Evolutionary conservation across 1,140 invertebrate genomes (phyloP).

Genomic region (Anastrepha ludens): DNA sequence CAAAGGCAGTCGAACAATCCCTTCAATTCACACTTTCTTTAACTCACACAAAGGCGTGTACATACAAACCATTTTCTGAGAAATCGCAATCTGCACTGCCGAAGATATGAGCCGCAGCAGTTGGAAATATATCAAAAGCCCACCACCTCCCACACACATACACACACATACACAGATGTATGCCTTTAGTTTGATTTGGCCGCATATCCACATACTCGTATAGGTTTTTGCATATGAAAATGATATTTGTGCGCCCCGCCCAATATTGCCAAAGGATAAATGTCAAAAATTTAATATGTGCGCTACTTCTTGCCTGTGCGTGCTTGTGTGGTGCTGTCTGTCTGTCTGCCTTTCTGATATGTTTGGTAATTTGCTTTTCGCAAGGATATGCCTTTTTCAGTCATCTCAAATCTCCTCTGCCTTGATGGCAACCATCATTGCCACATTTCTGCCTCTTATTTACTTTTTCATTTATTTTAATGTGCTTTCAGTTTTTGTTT

Average conservation of each 20-base stretch:
- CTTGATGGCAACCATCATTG: neutral
- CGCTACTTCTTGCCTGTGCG: neutral
- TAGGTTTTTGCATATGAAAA: slow-evolving; percentile 31
- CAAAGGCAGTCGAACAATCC: neutral
- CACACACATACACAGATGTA: neutral
- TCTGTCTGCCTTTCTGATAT: slow-evolving; percentile 32
- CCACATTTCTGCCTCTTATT: slow-evolving; percentile 14
- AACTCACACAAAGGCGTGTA: neutral
- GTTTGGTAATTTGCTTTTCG: slow-evolving; percentile 2
- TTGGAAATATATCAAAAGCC: slow-evolving; percentile 22
- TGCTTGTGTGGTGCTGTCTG: neutral
- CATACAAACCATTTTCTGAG: neutral
- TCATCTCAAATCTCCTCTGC: neutral
- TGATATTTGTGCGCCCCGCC: slow-evolving; percentile 29
- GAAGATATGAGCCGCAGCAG: neutral
- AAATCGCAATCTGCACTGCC: slow-evolving; percentile 10
- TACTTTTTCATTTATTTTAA: slow-evolving; percentile 25
- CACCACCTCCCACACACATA: neutral
- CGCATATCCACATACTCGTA: neutral
- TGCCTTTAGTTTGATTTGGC: neutral
- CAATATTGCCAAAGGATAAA: slow-evolving; percentile 46
- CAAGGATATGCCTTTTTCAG: neutral
- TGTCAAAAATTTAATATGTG: slow-evolving; percentile 59
- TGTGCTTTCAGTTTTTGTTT: neutral
- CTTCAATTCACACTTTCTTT: slow-evolving; percentile 39